Evolutionary conservation across 1,140 invertebrate species (phyloP), one percentile per base, ranked within the genome.

Genomic region (Paramacrobiotus metropolitanus): DNA sequence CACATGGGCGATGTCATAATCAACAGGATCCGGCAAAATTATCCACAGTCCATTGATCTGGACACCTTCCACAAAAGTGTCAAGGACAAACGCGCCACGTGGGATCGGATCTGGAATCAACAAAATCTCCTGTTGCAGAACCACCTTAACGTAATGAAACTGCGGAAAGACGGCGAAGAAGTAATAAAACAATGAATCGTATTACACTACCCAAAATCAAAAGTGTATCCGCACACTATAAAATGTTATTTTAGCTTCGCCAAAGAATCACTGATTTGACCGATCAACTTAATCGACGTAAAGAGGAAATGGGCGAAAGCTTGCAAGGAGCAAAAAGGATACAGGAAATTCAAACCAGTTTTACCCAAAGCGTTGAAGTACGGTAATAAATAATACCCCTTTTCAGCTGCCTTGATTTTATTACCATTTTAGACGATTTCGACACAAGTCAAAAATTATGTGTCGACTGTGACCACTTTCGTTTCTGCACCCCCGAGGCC

Each of bases 61-160:
- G 48, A 55, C 48, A 55, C 48, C 28, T 55, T 55, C 48, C 48
- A 55, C 15, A 20, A 15, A 4, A 55, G 48, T 24, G 24, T 55
- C 24, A 15, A 9, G 24, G 48, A 55, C 48, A 55, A 55, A 24
- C 15, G 24, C 9, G 24, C 67, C 62, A 68, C 70, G 21, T 83
- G 82, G 75, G 77, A 84, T 67, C 72, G 74, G 34, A 73, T 78
- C 30, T 81, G 78, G 75, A 71, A 76, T 61, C 75, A 79, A 44
- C 77, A 78, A 64, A 78, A 79, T 71, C 72, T 75, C 63, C 69
- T 72, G 65, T 68, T 87, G 40, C 78, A 83, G 68, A 77, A 80
- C 64, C 78, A 82, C 65, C 74, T 78, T 29, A 77, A 80, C 63
- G 28, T 55, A 15, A 55, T 28, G 48, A 55, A 55, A 55, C 48